Evolutionary conservation across 2,113 vertebrate species (phyloP).

Genomic region (Alosa alosa): DNA sequence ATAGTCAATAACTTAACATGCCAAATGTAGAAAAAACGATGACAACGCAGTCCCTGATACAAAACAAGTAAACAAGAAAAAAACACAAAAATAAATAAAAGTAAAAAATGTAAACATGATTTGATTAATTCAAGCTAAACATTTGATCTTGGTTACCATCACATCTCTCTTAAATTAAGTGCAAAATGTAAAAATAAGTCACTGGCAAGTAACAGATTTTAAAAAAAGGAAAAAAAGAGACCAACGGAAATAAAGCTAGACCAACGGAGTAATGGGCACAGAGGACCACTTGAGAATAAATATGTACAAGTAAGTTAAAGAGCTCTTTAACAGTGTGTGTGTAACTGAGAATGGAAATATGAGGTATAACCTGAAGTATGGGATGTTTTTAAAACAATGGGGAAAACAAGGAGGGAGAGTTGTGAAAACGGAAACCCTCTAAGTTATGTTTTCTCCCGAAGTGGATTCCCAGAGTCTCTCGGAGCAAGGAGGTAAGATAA

Average conservation of each 20-base stretch:
- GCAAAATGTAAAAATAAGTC: conserved; percentile 9
- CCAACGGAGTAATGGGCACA: background rate
- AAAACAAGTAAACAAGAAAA: conserved; percentile 20
- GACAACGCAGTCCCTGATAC: conserved; percentile 45
- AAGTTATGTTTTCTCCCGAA: background rate
- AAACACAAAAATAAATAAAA: background rate
- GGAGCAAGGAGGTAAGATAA: conserved; percentile 6
- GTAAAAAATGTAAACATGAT: conserved; percentile 37
- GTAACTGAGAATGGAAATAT: background rate
- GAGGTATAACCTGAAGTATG: conserved; percentile 19
- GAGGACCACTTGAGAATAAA: conserved; percentile 15
- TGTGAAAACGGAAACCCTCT: background rate
- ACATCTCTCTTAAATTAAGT: conserved; percentile 11
- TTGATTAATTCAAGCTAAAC: conserved; percentile 6
- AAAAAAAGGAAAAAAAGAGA: background rate
- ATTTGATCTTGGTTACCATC: conserved; percentile 6
- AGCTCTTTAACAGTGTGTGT: background rate
- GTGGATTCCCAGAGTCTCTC: conserved; percentile 14
- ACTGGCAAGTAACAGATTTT: background rate
- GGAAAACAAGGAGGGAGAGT: background rate
- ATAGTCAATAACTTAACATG: conserved; percentile 33
- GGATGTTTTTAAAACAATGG: background rate
- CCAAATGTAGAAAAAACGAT: conserved; percentile 32
- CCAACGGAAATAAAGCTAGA: too few relatives aligned
- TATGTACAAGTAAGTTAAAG: background rate